Base-by-base conservation (phyloP, 2,797 vertebrate genomes). In the Saguinus oedipus region DNA sequence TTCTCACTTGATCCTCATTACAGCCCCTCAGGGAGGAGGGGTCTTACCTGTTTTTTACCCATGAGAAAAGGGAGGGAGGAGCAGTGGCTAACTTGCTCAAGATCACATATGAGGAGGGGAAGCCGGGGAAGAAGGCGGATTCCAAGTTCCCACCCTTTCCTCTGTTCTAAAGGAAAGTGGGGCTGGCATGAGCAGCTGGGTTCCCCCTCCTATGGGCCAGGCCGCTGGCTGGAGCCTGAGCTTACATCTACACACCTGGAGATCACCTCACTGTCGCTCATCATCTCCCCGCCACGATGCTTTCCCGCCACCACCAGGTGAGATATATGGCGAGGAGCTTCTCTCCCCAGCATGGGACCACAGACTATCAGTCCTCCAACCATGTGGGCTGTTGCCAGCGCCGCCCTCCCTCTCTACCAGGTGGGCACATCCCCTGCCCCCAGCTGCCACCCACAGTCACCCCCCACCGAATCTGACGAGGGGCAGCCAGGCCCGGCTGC, bases 251-350 rank as follows among this genome's bases (percentile, higher is more conserved):
- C 26, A 22, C 4, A 12, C 46, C 6, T 1, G 42, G 17, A 17
- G 4, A 30, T 22, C 27, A 4, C 55, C 10, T 33, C 64, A 27
- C 30, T 17, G 14, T 17, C 7, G 1, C 30, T 3, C 30, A n/a
- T 33, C 33, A n/a, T 7, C 4, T 59, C 22, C 17, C 10, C 1
- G 1, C 6, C 6, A 17, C 0, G 1, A 33, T 0, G 30, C 24
- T 22, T 5, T 20, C 14, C 26, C 42, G 0, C 33, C 15, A 48
- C 55, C 6, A 13, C 33, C 24, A 3, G 9, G 22, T 0, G 13
- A 57, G 55, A 36, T 1, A 11, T 24, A 19, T 0, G 4, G 44
- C 12, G 15, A 27, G 50, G 10, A 20, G 22, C n/a, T 1, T 4
- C 14, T 26, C 44, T 55, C 42, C 20, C 24, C 27, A 2, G 12